Percentiles rank a stretch among this genome's conserved stretches.
phyloP scores from a whole-genome alignment of 2,797 vertebrate genomes.

The Epinephelus awoara region DNA sequence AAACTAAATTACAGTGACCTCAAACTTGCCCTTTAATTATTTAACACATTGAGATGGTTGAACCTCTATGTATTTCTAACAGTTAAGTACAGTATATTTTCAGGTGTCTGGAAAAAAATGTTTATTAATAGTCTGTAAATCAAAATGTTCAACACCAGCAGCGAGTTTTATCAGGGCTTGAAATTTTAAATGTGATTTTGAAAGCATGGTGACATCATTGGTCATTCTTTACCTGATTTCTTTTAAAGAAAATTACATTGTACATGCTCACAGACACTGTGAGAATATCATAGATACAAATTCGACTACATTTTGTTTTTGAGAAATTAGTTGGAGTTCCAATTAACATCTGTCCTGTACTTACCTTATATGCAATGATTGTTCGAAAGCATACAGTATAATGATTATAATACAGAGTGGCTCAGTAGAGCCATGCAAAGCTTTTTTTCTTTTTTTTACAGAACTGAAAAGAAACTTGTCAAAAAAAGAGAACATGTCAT shows the following conservation, averaged over 20 bases:
- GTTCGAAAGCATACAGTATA: slow-evolving; percentile 66
- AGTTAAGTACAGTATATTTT: slow-evolving; percentile 18
- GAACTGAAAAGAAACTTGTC: slow-evolving; percentile 44
- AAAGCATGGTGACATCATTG: slow-evolving; percentile 73
- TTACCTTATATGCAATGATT: slow-evolving; percentile 68
- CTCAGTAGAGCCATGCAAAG: slow-evolving; percentile 54
- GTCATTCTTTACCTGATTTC: slow-evolving; percentile 81
- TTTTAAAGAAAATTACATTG: slow-evolving; percentile 74
- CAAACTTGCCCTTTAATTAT: neutral
- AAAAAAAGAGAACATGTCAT: slow-evolving; percentile 27
- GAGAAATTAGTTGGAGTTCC: slow-evolving; percentile 51
- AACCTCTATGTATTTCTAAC: slow-evolving; percentile 9
- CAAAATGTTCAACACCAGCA: slow-evolving; percentile 9
- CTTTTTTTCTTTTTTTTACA: slow-evolving; percentile 41
- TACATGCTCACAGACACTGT: slow-evolving; percentile 70
- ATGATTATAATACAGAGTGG: slow-evolving; percentile 60
- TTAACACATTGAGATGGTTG: neutral
- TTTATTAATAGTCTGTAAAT: slow-evolving; percentile 2
- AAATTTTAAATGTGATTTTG: slow-evolving; percentile 50
- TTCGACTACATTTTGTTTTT: slow-evolving; percentile 45
- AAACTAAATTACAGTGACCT: neutral
- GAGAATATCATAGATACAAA: slow-evolving; percentile 63
- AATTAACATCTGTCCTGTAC: slow-evolving; percentile 52
- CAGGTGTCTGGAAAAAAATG: neutral
- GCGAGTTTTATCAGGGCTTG: slow-evolving; percentile 61